Evolutionary conservation across 2,113 vertebrate species (phyloP).

Genomic region (Sisor rabdophorus): DNA sequence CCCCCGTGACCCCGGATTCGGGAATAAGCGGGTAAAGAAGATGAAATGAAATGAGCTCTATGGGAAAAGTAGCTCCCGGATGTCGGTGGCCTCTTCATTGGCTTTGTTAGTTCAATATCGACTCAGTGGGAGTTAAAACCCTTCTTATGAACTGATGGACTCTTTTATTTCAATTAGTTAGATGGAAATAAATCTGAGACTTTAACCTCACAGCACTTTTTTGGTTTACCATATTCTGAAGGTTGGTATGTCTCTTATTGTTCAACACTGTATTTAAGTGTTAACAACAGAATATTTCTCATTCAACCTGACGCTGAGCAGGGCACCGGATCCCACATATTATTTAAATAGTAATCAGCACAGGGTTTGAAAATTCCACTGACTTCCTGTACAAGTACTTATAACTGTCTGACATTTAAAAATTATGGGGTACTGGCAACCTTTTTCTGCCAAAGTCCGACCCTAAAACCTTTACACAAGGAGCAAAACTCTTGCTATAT

Average conservation of each 20-base stretch:
- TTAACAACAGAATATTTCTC: not conserved
- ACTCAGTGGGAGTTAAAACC: not conserved
- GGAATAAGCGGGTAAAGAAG: no score
- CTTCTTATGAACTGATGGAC: not conserved
- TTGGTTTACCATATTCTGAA: not conserved
- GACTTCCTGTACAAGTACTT: conserved; percentile 40
- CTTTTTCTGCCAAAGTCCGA: not conserved
- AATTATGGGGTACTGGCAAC: conserved; percentile 11
- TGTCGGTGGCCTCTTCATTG: conserved; percentile 1
- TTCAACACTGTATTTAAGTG: no score
- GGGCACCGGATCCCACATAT: not conserved
- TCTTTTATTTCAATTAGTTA: conserved; percentile 4
- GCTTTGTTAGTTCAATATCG: conserved; percentile 29
- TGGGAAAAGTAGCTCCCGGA: conserved; percentile 15
- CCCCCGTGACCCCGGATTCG: no score
- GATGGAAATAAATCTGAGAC: conserved; percentile 22
- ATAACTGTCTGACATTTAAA: conserved; percentile 41
- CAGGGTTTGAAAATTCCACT: conserved; percentile 30
- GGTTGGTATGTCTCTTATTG: not conserved
- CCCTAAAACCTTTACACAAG: conserved; percentile 3
- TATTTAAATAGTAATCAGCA: conserved; percentile 27
- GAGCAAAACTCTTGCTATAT: not conserved
- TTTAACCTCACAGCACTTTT: conserved; percentile 5
- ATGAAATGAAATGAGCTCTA: no score
- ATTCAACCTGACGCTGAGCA: not conserved